These are phyloP conservation scores for Neria commutata DNA, from an alignment of 2,888 invertebrate species.

Conservation along the genomic window DNA sequence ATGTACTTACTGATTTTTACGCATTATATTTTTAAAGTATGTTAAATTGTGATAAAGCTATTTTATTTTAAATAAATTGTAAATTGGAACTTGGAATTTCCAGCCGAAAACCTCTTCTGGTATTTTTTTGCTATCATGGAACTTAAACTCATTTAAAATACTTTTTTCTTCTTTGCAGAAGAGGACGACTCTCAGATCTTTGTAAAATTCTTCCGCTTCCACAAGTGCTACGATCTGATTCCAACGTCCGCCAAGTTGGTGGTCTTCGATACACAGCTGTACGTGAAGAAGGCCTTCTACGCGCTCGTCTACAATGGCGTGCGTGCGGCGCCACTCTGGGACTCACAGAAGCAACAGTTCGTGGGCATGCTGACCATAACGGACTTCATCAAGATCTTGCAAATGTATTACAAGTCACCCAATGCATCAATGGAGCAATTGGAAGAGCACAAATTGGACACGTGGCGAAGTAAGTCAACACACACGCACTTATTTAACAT, in stretches of 20 bases:
- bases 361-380: conserved; percentile 99
- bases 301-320: conserved; percentile 99
- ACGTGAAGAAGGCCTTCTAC: conserved; percentile 98
- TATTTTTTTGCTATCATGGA: no score
- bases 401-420: conserved; percentile 96
- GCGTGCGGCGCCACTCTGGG: conserved; percentile 97
- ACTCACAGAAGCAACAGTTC: conserved; percentile 87
- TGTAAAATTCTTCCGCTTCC: conserved; percentile 99
- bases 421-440: conserved; percentile 93
- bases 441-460: conserved; percentile 95
- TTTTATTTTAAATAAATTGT: not conserved
- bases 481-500: no score
- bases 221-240: conserved; percentile 99
- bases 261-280: conserved; percentile 97
- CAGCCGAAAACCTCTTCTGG: no score
- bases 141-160: conserved; percentile 12
- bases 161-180: conserved; percentile 68
- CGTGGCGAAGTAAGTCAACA: conserved; percentile 91
- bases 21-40: no score
- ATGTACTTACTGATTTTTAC: no score
- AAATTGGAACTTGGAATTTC: no score
- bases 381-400: conserved; percentile 97
- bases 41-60: conserved; percentile 1
- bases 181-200: conserved; percentile 97
- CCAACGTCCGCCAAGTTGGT: conserved; percentile 99